These are phyloP conservation scores for Dryocosmus kuriphilus DNA, from an alignment of 2,888 invertebrate genomes.

Conservation along the genomic window DNA sequence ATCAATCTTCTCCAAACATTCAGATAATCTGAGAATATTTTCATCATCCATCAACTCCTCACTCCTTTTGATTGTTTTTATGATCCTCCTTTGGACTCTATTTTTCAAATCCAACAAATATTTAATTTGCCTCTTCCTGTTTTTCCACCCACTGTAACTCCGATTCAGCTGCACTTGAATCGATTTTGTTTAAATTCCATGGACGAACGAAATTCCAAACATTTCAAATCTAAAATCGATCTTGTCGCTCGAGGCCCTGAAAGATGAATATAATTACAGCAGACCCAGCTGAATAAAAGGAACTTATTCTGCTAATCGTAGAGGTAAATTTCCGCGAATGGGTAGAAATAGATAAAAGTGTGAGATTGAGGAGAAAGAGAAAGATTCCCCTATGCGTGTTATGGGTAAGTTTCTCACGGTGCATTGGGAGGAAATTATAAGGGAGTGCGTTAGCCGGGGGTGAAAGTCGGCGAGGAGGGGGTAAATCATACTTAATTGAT, in stretches of 20 bases:
- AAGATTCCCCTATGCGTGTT: constrained; percentile 67
- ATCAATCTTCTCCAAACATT: too few species aligned
- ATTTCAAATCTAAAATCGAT: neutral
- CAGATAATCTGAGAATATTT: too few species aligned
- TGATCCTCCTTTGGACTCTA: too few species aligned
- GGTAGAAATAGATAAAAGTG: constrained; percentile 42
- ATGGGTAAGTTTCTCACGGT: constrained; percentile 75
- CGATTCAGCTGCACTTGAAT: too few species aligned
- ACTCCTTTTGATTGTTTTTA: too few species aligned
- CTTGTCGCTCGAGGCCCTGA: neutral
- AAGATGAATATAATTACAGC: neutral
- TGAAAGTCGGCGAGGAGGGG: constrained; percentile 54
- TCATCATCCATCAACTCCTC: too few species aligned
- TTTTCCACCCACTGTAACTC: too few species aligned
- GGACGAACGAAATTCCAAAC: too few species aligned
- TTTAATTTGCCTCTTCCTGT: too few species aligned
- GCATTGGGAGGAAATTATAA: constrained; percentile 68
- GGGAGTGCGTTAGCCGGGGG: constrained; percentile 61
- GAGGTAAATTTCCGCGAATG: constrained; percentile 20
- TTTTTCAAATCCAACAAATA: too few species aligned
- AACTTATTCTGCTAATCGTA: neutral
- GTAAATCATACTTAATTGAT: constrained; percentile 74
- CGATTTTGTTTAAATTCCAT: too few species aligned
- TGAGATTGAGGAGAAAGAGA: constrained; percentile 44
- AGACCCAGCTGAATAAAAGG: neutral